Evolutionary conservation across 2,888 invertebrate species (phyloP).

Genomic region (Oasisia sp.): DNA sequence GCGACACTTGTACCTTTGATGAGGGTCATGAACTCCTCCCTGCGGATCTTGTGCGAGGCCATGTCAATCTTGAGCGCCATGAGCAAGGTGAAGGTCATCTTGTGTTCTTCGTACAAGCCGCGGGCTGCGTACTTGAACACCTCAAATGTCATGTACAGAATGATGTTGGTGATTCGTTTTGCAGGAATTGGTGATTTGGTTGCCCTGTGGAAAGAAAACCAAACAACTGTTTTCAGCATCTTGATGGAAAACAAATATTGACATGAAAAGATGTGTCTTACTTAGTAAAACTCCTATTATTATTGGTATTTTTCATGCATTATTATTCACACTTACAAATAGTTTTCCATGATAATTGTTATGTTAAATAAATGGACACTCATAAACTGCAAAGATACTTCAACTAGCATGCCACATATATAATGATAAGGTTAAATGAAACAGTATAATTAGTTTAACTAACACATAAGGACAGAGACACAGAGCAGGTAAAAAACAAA

Average conservation of each 20-base stretch:
- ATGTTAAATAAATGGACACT: not conserved
- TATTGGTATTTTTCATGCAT: not conserved
- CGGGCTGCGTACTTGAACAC: conserved; percentile 65
- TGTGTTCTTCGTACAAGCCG: conserved; percentile 65
- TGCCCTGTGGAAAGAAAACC: conserved; percentile 48
- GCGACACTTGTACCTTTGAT: conserved; percentile 54
- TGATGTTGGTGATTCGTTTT: conserved; percentile 65
- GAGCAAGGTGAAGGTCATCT: conserved; percentile 65
- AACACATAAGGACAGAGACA: not conserved
- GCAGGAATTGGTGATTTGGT: conserved; percentile 63
- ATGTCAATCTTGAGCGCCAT: conserved; percentile 66
- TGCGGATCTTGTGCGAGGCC: conserved; percentile 58
- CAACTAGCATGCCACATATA: not conserved
- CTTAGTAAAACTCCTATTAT: not conserved
- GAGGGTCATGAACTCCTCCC: conserved; percentile 62
- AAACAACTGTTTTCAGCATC: not conserved
- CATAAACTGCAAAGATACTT: not conserved
- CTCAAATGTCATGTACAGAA: conserved; percentile 66
- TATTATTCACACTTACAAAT: not conserved
- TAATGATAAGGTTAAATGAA: not conserved
- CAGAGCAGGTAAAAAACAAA: not conserved
- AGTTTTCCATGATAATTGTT: not conserved
- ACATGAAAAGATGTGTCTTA: not conserved
- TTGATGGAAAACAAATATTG: not conserved
- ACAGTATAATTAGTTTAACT: not conserved